Conservation (phyloP, 2,888 invertebrate genomes). For the Torymus texanus region DNA sequence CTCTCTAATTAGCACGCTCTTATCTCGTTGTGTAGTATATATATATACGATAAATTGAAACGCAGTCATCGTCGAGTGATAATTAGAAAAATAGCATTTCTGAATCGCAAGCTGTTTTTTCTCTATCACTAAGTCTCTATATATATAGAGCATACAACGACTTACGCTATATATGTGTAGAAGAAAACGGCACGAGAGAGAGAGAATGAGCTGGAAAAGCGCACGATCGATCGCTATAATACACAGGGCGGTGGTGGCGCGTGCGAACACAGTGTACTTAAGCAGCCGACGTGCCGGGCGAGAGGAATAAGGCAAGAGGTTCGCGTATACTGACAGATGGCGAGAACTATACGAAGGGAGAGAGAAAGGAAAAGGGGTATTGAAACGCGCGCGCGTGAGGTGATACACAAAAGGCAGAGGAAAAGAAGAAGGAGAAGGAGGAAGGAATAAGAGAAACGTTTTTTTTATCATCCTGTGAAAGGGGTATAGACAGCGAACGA, state of each 20-base stretch:
- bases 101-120: too few species aligned
- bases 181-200: not conserved
- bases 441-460: not conserved
- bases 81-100: too few species aligned
- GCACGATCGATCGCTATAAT: constrained; percentile 41
- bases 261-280: constrained; percentile 33
- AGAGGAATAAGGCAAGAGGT: constrained; percentile 22
- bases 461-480: not conserved
- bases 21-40: too few species aligned
- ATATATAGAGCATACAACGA: too few species aligned
- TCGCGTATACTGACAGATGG: too few species aligned
- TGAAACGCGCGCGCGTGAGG: too few species aligned
- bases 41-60: too few species aligned
- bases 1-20: too few species aligned
- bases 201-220: constrained; percentile 40
- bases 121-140: too few species aligned
- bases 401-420: not conserved
- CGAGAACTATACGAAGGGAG: not conserved
- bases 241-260: constrained; percentile 1
- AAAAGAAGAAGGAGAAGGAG: not conserved
- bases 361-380: not conserved
- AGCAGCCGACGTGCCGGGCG: constrained; percentile 33
- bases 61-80: too few species aligned
- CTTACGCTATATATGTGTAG: too few species aligned
- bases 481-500: not conserved